phyloP scores from a whole-genome alignment of 2,113 vertebrate species.

The Bambusicola thoracicus region DNA sequence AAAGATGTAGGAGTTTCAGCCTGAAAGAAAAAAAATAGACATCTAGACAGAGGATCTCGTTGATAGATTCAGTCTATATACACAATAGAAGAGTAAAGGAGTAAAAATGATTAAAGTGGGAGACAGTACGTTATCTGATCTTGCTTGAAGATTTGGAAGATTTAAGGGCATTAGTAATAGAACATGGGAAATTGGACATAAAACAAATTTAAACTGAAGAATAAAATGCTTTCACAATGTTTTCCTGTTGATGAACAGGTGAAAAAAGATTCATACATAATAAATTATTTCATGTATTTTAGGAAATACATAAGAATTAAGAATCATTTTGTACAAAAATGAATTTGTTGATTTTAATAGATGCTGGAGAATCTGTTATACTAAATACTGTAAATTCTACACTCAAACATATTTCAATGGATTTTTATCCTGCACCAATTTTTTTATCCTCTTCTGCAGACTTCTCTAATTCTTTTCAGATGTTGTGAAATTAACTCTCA shows the following conservation, averaged over 20 bases:
- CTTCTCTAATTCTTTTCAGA: not conserved
- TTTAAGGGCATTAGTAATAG: not conserved
- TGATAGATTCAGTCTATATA: not conserved
- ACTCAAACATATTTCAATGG: not conserved
- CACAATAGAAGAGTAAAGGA: not conserved
- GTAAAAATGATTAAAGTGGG: not conserved
- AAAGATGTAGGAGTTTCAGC: not conserved
- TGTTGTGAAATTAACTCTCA: not conserved
- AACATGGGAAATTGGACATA: not conserved
- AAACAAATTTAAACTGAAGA: not conserved
- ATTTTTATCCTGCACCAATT: not conserved
- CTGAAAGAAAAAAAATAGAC: accelerated
- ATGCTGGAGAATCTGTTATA: not conserved
- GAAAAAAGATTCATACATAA: not conserved
- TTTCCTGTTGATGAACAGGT: not conserved
- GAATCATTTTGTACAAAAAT: not conserved
- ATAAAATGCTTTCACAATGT: not conserved
- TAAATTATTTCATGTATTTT: not conserved
- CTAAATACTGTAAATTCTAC: not conserved
- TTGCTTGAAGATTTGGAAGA: not conserved
- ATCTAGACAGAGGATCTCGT: not conserved
- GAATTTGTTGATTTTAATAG: not conserved
- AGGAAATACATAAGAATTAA: not conserved
- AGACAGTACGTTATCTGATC: not conserved
- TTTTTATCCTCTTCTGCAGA: not conserved